phyloP scores from a whole-genome alignment of 2,888 invertebrate species.

The Thereva unica region DNA sequence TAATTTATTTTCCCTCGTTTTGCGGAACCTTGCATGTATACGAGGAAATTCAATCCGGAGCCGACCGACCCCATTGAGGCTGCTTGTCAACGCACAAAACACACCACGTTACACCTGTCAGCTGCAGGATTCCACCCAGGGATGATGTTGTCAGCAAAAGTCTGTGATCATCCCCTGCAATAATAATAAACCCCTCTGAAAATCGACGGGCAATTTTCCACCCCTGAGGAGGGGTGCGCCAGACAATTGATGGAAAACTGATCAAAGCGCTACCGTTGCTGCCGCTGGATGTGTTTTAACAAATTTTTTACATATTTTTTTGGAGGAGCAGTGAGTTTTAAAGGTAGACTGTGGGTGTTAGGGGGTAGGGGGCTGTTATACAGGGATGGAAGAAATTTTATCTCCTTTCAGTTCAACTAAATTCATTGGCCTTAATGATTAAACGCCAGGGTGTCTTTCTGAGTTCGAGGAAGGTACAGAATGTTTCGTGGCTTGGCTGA shows the following conservation, averaged over 20 bases:
- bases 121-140: slow-evolving; percentile 11
- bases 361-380: no score
- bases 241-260: slow-evolving; percentile 17
- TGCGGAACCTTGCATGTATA: background rate
- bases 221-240: slow-evolving; percentile 7
- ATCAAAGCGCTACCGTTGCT: slow-evolving; percentile 11
- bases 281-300: no score
- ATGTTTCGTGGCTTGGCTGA: no score
- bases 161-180: slow-evolving; percentile 22
- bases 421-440: no score
- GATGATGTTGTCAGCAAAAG: slow-evolving; percentile 18
- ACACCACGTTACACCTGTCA: slow-evolving; percentile 35
- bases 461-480: no score
- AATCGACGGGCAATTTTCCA: slow-evolving; percentile 15
- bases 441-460: no score
- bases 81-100: slow-evolving; percentile 4
- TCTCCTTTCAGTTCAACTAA: no score
- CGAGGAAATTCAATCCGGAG: slow-evolving; percentile 20
- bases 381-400: no score
- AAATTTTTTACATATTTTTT: no score
- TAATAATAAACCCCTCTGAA: slow-evolving; percentile 27
- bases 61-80: background rate
- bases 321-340: no score
- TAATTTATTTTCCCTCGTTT: slow-evolving; percentile 31
- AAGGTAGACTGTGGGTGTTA: no score